Base-by-base conservation (phyloP, 2,888 invertebrate genomes). In the Cataglyphis albicans region DNA sequence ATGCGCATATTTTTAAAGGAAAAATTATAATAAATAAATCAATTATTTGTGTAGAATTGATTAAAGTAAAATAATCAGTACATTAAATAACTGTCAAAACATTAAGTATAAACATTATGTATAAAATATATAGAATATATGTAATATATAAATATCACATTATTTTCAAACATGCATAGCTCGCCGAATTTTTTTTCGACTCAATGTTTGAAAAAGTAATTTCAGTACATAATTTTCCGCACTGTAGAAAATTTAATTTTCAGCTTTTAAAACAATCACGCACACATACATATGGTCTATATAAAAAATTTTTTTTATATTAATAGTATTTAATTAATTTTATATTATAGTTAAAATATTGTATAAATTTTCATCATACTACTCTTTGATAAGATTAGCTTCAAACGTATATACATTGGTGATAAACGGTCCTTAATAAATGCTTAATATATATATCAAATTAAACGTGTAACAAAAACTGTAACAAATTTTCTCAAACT, bases 331-430 rank as follows among this genome's bases (percentile, higher is more conserved):
- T 21, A 21, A 21, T 21, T 21, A 21, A 21, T 32, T 74, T 10
- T 41, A 25, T 25, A 25, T 25, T 25, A 25, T 25, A 64, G 25
- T 65, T 32, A 48, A 65, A 76, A n/a, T 25, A 76, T 65, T 65
- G 65, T 65, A 52, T 25, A 64, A 76, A 76, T 65, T 76, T 76
- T 65, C 29, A 38, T n/a, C 38, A n/a, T n/a, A 65, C 38, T 75
- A 38, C 12, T 75, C 25, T 25, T 35, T 75, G 75, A 75, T 75
- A 65, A 75, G 65, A 75, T 75, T 75, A 75, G 52, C 38, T 55
- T 65, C 7, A 25, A 65, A 10, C n/a, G 35, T 9, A 52, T 52
- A 52, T 15, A 52, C 25, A 52, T 73, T 9, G 35, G 9, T n/a
- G 52, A 76, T 65, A 76, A 12, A 5, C 32, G 0, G 10, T 29